A percentile compares a stretch with the other conserved stretches of the same genome.
phyloP scores from a whole-genome alignment of 1,140 invertebrate genomes.

The Trichomalopsis sarcophagae region DNA sequence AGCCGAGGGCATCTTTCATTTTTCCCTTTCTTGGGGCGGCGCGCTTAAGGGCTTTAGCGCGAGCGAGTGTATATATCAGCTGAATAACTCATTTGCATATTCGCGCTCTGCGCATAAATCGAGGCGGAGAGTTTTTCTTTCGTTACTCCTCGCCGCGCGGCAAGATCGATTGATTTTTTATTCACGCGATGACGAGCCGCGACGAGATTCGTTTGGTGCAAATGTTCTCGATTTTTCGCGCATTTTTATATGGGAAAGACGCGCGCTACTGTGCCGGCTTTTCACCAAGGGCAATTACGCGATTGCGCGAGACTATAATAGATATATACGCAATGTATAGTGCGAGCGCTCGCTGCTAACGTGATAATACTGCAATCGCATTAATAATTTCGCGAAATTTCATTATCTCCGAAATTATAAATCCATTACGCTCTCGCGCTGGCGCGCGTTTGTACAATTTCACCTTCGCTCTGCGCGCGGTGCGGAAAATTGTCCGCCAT shows the following conservation, averaged over 20 bases:
- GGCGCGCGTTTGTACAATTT: no score
- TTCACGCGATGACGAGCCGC: neutral
- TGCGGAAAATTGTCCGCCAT: no score
- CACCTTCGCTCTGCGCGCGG: no score
- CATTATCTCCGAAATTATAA: neutral
- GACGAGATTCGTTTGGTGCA: no score
- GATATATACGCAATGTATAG: neutral
- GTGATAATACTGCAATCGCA: neutral
- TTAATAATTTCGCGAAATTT: neutral
- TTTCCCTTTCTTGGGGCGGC: neutral
- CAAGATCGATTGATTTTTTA: neutral
- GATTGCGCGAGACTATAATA: neutral
- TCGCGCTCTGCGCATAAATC: neutral
- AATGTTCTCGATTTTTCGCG: neutral
- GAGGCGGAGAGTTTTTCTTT: neutral
- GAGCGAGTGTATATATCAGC: neutral
- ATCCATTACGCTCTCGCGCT: no score
- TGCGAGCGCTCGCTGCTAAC: neutral
- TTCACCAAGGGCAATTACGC: constrained; percentile 7
- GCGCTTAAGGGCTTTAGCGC: constrained; percentile 1
- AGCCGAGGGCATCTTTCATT: constrained; percentile 11
- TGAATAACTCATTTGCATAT: constrained; percentile 35
- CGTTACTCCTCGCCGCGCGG: neutral
- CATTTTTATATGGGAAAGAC: neutral
- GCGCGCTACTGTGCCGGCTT: neutral